Conservation (phyloP, 2,113 vertebrate genomes). For the Danio rerio region DNA sequence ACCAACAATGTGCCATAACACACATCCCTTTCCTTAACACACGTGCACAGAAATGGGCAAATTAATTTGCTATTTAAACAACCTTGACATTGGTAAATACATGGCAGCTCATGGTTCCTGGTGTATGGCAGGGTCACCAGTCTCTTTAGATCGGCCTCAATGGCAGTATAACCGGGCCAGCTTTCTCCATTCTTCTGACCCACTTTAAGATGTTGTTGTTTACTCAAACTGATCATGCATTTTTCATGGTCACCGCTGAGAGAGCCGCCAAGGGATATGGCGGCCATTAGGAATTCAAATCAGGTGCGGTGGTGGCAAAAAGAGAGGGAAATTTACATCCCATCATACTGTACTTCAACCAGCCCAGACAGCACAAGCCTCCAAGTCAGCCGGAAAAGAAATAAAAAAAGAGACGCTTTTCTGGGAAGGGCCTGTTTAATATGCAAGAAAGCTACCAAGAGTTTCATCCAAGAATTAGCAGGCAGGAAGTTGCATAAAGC, state of each 20-base stretch:
- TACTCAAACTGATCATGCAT: conserved; percentile 46
- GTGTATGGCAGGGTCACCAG: no score
- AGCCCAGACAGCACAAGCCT: neutral
- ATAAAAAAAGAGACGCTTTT: neutral
- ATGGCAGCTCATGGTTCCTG: no score
- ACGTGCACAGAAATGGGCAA: no score
- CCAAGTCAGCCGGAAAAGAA: neutral
- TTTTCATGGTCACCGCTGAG: conserved; percentile 45
- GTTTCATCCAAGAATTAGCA: conserved; percentile 5
- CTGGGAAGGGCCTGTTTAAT: conserved; percentile 13
- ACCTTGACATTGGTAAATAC: no score
- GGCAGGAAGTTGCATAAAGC: neutral
- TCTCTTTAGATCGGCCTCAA: neutral
- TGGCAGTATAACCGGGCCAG: neutral
- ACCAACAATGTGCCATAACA: no score
- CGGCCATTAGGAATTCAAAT: conserved; percentile 46
- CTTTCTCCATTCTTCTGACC: conserved; percentile 25
- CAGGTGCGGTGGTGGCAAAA: conserved; percentile 26
- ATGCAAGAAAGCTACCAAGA: conserved; percentile 6
- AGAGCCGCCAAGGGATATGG: conserved; percentile 22
- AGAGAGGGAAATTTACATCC: conserved; percentile 13
- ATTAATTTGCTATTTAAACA: no score
- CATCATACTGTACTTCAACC: neutral
- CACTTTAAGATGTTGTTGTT: conserved; percentile 43
- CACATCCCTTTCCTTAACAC: no score